These are phyloP conservation scores for Morbakka virulenta DNA, from an alignment of 30 jellyfish, hydroid and myxozoan genomes.

Conservation along the genomic window DNA sequence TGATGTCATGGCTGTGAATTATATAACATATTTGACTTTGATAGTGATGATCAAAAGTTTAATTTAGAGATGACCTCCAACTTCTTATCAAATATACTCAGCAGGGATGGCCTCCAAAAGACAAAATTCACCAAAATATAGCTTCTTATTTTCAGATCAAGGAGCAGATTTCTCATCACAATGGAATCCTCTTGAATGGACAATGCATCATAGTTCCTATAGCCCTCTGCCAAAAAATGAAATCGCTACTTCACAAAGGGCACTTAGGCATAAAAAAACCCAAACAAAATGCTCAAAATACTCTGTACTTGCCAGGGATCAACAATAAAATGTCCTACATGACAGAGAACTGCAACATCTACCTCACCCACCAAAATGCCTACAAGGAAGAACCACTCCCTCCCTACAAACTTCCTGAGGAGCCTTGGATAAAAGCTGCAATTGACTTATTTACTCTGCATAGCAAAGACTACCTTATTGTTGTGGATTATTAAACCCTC, in stretches of 20 bases:
- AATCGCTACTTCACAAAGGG: slow-evolving; percentile 12
- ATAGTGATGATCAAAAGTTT: too few species aligned
- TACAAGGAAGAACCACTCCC: too few species aligned
- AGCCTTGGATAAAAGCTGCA: too few species aligned
- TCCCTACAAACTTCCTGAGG: too few species aligned
- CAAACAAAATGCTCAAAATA: slow-evolving; percentile 19
- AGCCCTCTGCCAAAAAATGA: slow-evolving; percentile 8
- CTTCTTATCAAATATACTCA: background rate
- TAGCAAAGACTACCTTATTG: too few species aligned
- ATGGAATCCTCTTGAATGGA: slow-evolving; percentile 20
- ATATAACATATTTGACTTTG: too few species aligned
- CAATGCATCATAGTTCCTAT: slow-evolving; percentile 38
- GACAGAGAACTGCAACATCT: background rate
- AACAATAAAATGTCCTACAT: slow-evolving; percentile 12
- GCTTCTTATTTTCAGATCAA: slow-evolving; percentile 14
- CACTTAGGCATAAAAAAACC: slow-evolving; percentile 43
- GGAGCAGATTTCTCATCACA: slow-evolving; percentile 7
- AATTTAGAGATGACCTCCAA: too few species aligned
- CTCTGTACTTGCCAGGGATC: slow-evolving; percentile 41
- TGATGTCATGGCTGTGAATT: too few species aligned
- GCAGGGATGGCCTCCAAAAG: slow-evolving; percentile 14
- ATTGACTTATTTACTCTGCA: too few species aligned
- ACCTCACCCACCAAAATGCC: too few species aligned
- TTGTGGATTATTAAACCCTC: too few species aligned
- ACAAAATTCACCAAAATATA: background rate